Percentiles rank a stretch among this genome's conserved stretches.
Conservation (phyloP, 2,888 invertebrate genomes). For the Flabesymbios commensalis region DNA sequence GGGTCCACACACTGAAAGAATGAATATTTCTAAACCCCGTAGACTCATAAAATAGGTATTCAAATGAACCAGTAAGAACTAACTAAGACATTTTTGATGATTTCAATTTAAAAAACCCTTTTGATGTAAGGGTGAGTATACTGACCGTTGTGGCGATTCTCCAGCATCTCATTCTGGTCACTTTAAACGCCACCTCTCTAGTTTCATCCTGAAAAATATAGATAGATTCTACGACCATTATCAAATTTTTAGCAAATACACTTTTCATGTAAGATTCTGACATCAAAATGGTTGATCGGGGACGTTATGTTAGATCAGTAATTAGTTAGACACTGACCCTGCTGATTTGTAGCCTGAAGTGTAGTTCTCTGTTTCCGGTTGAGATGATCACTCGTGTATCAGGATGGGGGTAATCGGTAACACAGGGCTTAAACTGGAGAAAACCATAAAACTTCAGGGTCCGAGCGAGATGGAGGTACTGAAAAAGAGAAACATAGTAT, state of each 20-base stretch:
- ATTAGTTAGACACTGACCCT: not conserved
- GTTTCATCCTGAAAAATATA: conserved; percentile 51
- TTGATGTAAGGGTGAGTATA: too few relatives aligned
- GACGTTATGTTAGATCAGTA: too few relatives aligned
- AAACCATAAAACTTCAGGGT: conserved; percentile 88
- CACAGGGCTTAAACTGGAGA: conserved; percentile 76
- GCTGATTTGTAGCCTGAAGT: conserved; percentile 66
- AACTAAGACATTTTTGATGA: too few relatives aligned
- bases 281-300: too few relatives aligned
- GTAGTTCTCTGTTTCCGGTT: conserved; percentile 85
- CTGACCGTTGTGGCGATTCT: conserved; percentile 77
- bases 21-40: too few relatives aligned
- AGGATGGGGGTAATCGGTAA: conserved; percentile 76
- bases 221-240: not conserved
- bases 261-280: too few relatives aligned
- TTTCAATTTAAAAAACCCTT: too few relatives aligned
- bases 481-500: conserved; percentile 47
- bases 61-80: too few relatives aligned
- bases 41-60: too few relatives aligned
- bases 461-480: conserved; percentile 85
- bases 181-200: conserved; percentile 87
- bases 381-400: conserved; percentile 74
- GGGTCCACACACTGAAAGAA: too few relatives aligned
- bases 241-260: not conserved
- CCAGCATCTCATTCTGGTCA: conserved; percentile 97